phyloP scores from a whole-genome alignment of 2,797 vertebrate species.

The Darevskia mixta region DNA sequence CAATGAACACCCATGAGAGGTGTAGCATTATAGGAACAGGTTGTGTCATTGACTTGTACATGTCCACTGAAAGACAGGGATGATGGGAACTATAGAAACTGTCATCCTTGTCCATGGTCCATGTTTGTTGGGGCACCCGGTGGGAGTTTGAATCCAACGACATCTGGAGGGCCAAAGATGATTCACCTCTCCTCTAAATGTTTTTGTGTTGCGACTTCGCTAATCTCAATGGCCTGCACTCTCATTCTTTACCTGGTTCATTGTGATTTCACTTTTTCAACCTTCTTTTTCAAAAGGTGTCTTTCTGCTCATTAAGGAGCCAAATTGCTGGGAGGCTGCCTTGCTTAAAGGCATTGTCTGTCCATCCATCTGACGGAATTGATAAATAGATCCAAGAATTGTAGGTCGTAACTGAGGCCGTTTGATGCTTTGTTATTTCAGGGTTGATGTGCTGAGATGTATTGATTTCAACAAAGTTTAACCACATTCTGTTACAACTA shows the following conservation, averaged over 20 bases:
- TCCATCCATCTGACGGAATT: not conserved
- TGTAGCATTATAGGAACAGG: no score
- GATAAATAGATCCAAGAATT: not conserved
- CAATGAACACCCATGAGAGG: no score
- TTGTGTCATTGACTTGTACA: no score
- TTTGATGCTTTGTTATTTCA: conserved; percentile 14
- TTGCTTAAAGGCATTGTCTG: conserved; percentile 6
- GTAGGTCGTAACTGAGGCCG: not conserved
- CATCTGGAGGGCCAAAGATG: no score
- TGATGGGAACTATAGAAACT: not conserved
- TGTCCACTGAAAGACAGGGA: no score
- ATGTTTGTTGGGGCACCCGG: no score
- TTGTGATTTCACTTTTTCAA: not conserved
- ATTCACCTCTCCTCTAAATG: no score
- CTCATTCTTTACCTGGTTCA: not conserved
- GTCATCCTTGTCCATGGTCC: not conserved
- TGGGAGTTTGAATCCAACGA: no score
- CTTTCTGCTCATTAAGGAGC: not conserved
- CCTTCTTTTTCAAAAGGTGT: conserved; percentile 26
- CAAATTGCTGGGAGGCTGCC: conserved; percentile 29
- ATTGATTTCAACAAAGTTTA: not conserved
- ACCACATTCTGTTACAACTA: conserved; percentile 1
- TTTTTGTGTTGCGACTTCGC: no score
- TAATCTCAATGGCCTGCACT: not conserved
- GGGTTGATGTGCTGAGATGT: not conserved